Evolutionary conservation across 2,797 vertebrate species (phyloP).

Genomic region (Enteromius radiatus): DNA sequence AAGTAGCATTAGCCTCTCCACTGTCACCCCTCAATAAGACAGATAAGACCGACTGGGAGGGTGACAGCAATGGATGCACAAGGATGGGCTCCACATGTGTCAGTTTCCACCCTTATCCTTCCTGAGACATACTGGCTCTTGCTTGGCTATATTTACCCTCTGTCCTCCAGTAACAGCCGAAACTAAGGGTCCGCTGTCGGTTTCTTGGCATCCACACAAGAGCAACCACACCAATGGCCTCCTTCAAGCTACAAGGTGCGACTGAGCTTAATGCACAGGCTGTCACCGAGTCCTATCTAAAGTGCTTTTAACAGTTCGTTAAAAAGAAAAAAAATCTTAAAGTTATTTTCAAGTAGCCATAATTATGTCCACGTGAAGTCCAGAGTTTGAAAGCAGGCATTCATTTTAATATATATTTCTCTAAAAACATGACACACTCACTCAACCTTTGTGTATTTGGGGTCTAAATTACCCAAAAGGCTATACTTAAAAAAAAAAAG

Average conservation of each 20-base stretch:
- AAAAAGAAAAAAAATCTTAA: constrained; percentile 22
- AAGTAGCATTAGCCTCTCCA: constrained; percentile 21
- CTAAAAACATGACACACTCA: not conserved
- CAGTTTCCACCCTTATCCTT: constrained; percentile 40
- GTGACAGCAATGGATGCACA: constrained; percentile 1
- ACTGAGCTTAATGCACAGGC: constrained; percentile 40
- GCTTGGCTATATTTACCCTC: constrained; percentile 50
- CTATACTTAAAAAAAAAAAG: not conserved
- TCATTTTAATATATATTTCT: not conserved
- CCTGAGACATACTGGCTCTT: constrained; percentile 35
- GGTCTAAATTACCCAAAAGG: not conserved
- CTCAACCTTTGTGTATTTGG: not conserved
- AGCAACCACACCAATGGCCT: not conserved
- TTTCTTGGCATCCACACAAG: constrained; percentile 39
- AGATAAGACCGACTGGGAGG: constrained; percentile 34
- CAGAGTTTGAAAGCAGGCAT: not conserved
- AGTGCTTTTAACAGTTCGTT: constrained; percentile 37
- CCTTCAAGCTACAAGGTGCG: constrained; percentile 42
- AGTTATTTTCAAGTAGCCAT: not conserved
- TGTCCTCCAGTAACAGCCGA: constrained; percentile 27
- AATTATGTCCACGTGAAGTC: not conserved
- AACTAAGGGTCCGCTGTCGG: not conserved
- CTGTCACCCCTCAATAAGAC: constrained; percentile 23
- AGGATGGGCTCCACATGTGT: constrained; percentile 31
- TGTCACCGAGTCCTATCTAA: constrained; percentile 33